Percentiles rank a stretch among this genome's conserved stretches.
phyloP scores from a whole-genome alignment of 2,888 invertebrate species.

The Rotaria macrura region DNA sequence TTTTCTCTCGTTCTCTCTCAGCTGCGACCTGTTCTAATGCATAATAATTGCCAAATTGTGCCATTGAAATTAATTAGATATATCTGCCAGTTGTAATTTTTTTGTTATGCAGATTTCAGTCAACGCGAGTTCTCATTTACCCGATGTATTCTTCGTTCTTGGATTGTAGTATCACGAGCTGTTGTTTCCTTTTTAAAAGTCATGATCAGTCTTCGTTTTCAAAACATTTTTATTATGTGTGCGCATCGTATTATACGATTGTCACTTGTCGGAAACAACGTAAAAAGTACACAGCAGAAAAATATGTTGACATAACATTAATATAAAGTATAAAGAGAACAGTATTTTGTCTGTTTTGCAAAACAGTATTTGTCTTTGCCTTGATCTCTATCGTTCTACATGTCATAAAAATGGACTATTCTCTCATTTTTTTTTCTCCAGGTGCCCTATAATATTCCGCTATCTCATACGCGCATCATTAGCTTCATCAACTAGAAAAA shows the following conservation, averaged over 20 bases:
- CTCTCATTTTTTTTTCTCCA: background rate
- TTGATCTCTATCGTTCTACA: background rate
- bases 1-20: background rate
- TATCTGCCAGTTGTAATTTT: no score
- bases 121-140: background rate
- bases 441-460: background rate
- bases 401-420: background rate
- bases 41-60: background rate
- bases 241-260: background rate
- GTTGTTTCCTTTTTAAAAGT: background rate
- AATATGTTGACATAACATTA: background rate
- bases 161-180: background rate
- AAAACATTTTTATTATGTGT: background rate
- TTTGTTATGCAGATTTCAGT: background rate
- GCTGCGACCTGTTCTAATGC: background rate
- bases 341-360: background rate
- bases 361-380: background rate
- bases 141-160: background rate
- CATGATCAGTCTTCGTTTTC: background rate
- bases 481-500: background rate
- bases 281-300: background rate
- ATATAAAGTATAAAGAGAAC: background rate
- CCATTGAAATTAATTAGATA: no score
- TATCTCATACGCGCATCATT: background rate
- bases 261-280: background rate